phyloP scores from a whole-genome alignment of 1,140 invertebrate genomes.

The Metopolophium dirhodum region DNA sequence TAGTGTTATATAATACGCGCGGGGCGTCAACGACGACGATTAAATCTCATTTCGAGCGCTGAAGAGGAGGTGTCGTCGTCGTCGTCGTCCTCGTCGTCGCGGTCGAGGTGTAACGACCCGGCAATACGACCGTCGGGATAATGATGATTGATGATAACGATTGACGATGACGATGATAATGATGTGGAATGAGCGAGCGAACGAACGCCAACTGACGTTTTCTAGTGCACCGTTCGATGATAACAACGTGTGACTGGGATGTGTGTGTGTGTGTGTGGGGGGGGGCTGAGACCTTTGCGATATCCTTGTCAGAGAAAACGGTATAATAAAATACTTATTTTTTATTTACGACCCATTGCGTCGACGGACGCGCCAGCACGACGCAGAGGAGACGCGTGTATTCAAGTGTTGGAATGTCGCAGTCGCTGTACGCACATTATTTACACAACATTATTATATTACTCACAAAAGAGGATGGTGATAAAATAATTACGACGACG shows the following conservation, averaged over 20 bases:
- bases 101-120: constrained; percentile 4
- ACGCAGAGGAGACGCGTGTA: neutral
- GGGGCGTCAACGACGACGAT: neutral
- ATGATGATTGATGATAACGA: neutral
- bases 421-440: neutral
- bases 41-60: neutral
- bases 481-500: neutral
- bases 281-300: neutral
- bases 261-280: too few relatives aligned
- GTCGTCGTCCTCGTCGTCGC: neutral
- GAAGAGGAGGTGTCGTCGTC: neutral
- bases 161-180: neutral
- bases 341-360: neutral
- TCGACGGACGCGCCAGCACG: neutral
- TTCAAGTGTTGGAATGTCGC: neutral
- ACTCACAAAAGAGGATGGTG: neutral
- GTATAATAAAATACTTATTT: neutral
- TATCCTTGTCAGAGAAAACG: neutral
- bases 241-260: too few relatives aligned
- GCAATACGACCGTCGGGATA: neutral
- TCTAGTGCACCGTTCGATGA: constrained; percentile 9
- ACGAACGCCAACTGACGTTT: neutral
- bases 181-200: neutral
- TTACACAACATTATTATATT: neutral
- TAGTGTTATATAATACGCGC: neutral